phyloP scores from a whole-genome alignment of 2,113 vertebrate species.

The Otolemur garnettii region DNA sequence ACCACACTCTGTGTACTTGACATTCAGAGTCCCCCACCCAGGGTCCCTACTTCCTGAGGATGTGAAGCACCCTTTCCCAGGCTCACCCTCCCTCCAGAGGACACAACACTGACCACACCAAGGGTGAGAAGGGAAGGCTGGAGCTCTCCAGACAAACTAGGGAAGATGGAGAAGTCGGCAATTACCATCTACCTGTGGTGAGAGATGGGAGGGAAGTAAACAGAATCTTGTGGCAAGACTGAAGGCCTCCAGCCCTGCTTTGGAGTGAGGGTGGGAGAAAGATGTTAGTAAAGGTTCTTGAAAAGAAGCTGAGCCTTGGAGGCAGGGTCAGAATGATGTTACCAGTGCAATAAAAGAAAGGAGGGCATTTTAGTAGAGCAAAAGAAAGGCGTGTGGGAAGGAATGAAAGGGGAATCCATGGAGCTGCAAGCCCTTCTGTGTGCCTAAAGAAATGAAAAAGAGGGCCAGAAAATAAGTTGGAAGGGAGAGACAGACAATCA shows the following conservation, averaged over 20 bases:
- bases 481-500: background rate
- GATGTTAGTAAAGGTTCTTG: background rate
- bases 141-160: background rate
- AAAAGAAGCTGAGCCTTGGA: background rate
- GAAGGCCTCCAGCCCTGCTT: background rate
- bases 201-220: accelerated
- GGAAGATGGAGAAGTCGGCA: background rate
- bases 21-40: background rate
- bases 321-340: background rate
- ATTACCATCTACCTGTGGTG: background rate
- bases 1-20: background rate
- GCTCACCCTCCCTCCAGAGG: background rate
- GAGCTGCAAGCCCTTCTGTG: background rate
- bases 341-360: background rate
- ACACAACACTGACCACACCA: background rate
- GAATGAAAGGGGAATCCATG: background rate
- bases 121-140: background rate
- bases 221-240: background rate
- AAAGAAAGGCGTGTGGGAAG: background rate
- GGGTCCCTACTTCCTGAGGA: background rate
- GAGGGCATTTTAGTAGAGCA: background rate
- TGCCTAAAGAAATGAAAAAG: background rate
- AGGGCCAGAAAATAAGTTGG: background rate
- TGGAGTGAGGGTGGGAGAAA: background rate
- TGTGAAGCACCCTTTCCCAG: background rate